Conservation (phyloP, 1,140 invertebrate species). For the Temnothorax curvispinosus region DNA sequence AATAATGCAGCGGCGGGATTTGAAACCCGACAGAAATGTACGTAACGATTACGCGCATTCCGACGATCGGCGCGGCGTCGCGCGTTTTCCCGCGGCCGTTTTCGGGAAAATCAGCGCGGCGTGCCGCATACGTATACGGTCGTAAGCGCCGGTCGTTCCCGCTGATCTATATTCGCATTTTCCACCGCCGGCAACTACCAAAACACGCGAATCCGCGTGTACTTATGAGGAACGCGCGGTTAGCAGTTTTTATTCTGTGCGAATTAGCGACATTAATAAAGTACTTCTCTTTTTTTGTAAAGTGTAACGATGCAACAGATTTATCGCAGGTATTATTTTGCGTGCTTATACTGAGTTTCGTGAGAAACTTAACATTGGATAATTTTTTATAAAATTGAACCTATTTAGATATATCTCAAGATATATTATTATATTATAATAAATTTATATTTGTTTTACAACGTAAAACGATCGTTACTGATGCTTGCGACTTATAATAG, state of each 20-base stretch:
- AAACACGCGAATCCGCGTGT: slow-evolving; percentile 9
- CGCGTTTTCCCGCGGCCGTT: slow-evolving; percentile 33
- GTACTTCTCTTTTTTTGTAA: background rate
- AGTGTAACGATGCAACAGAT: background rate
- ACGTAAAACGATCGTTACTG: background rate
- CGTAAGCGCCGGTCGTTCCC: slow-evolving; percentile 45
- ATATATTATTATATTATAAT: background rate
- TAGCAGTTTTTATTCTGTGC: slow-evolving; percentile 17
- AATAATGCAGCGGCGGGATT: slow-evolving; percentile 62
- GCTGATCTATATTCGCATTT: slow-evolving; percentile 56
- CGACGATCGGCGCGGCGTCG: slow-evolving; percentile 29
- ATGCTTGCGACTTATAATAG: background rate
- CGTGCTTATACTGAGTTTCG: background rate
- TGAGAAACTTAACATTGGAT: background rate
- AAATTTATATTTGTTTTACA: background rate
- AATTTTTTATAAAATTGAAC: background rate
- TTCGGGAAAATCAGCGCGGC: slow-evolving; percentile 11
- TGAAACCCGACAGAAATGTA: slow-evolving; percentile 56
- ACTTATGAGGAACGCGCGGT: slow-evolving; percentile 21
- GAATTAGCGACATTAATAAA: slow-evolving; percentile 45
- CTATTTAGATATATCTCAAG: background rate
- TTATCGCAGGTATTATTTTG: background rate
- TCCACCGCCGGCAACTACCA: slow-evolving; percentile 30
- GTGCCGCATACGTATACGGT: slow-evolving; percentile 15
- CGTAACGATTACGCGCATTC: slow-evolving; percentile 52